A percentile compares a stretch with the other conserved stretches of the same genome.
These are phyloP conservation scores for Brachionus rotundiformis DNA, from an alignment of 1,140 invertebrate genomes.

Conservation along the genomic window DNA sequence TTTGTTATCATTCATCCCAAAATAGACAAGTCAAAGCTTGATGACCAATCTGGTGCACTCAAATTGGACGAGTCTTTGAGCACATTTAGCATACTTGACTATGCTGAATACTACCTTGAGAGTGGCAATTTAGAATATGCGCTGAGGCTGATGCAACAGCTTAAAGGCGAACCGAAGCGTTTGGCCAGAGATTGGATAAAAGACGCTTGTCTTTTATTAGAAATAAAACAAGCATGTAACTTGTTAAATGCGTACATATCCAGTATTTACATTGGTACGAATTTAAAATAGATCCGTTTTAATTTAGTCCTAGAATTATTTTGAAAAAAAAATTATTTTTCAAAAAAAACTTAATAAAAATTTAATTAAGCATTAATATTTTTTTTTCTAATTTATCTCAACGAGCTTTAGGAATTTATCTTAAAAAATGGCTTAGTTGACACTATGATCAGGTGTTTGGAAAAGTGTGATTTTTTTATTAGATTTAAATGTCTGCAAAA, in stretches of 20 bases:
- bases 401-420: too few relatives aligned
- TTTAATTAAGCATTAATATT: not conserved
- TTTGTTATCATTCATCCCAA: slow-evolving; percentile 65
- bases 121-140: slow-evolving; percentile 79
- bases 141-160: slow-evolving; percentile 82
- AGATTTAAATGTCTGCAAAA: too few relatives aligned
- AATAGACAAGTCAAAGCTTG: slow-evolving; percentile 64
- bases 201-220: slow-evolving; percentile 78
- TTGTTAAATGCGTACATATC: slow-evolving; percentile 40
- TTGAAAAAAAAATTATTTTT: not conserved
- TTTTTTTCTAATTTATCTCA: not conserved
- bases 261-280: slow-evolving; percentile 44
- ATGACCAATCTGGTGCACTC: slow-evolving; percentile 57
- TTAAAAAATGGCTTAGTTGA: too few relatives aligned
- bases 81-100: slow-evolving; percentile 81
- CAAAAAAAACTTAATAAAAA: not conserved
- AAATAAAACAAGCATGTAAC: slow-evolving; percentile 77
- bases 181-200: slow-evolving; percentile 82
- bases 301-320: not conserved
- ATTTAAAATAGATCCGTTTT: slow-evolving; percentile 16
- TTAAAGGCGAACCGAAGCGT: slow-evolving; percentile 78
- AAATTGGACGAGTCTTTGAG: slow-evolving; percentile 68
- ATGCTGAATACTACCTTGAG: slow-evolving; percentile 78
- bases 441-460: too few relatives aligned
- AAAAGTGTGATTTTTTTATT: too few relatives aligned